A percentile compares a stretch with the other conserved stretches of the same genome.
Evolutionary conservation across 2,113 vertebrate species (phyloP).

Genomic region (Willisornis vidua): DNA sequence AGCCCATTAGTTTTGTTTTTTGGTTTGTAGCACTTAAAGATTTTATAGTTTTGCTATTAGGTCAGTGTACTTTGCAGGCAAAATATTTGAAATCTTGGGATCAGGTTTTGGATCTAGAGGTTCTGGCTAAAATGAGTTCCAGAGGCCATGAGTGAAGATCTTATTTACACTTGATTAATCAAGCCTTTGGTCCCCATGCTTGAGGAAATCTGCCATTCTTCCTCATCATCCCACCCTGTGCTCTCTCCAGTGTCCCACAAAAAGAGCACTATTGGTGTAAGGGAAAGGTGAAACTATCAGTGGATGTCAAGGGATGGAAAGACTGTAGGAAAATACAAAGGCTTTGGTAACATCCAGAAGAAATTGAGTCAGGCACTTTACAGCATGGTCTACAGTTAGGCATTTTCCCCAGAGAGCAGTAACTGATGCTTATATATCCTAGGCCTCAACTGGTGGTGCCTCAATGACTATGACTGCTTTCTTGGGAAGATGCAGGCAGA

Average conservation of each 20-base stretch:
- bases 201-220: background rate
- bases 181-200: background rate
- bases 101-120: background rate
- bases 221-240: accelerated
- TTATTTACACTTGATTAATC: background rate
- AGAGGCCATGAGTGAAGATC: background rate
- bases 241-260: background rate
- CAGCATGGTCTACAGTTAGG: accelerated
- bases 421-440: background rate
- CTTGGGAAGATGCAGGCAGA: no score
- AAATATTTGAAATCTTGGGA: background rate
- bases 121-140: background rate
- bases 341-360: background rate
- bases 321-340: background rate
- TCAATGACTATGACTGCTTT: background rate
- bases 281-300: background rate
- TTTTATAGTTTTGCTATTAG: background rate
- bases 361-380: background rate
- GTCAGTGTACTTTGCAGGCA: background rate
- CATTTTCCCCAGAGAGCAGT: background rate
- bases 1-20: background rate
- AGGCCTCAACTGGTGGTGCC: background rate
- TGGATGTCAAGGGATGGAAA: background rate
- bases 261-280: background rate
- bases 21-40: background rate